Evolutionary conservation across 2,888 invertebrate species (phyloP).

Genomic region (Thymelicus acteon): DNA sequence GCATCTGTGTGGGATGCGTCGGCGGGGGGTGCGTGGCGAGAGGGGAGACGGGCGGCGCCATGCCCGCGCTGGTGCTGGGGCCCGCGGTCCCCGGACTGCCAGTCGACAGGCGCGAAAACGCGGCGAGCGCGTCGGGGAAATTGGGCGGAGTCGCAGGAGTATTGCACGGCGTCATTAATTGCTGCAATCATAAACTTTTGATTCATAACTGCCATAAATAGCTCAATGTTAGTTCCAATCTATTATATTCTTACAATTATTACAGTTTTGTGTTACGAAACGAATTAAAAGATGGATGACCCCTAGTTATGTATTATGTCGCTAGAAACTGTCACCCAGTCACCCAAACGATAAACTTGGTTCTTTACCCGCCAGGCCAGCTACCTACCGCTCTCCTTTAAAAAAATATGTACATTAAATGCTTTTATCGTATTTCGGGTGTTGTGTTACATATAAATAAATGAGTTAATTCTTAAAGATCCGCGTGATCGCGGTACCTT

Average conservation of each 20-base stretch:
- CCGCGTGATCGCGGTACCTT: too few species aligned
- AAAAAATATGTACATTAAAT: too few species aligned
- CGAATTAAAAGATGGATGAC: too few species aligned
- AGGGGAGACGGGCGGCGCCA: constrained; percentile 72
- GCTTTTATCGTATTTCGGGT: too few species aligned
- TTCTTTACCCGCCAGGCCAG: too few species aligned
- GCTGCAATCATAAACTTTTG: constrained; percentile 58
- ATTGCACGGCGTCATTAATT: constrained; percentile 96
- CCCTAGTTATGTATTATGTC: too few species aligned
- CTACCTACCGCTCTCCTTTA: too few species aligned
- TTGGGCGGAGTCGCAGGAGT: constrained; percentile 97
- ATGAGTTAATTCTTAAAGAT: too few species aligned
- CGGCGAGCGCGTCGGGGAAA: constrained; percentile 95
- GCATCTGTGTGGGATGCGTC: constrained; percentile 68
- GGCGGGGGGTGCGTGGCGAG: constrained; percentile 74
- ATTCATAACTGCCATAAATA: not conserved
- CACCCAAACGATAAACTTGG: too few species aligned
- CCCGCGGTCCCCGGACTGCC: constrained; percentile 76
- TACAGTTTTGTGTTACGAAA: too few species aligned
- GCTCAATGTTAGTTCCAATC: not conserved
- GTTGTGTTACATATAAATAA: too few species aligned
- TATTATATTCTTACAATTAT: not conserved
- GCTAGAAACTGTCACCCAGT: too few species aligned
- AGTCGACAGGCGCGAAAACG: constrained; percentile 94
- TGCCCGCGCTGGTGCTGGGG: constrained; percentile 56